Conservation (phyloP, 2,797 vertebrate genomes). For the Borostomias antarcticus region DNA sequence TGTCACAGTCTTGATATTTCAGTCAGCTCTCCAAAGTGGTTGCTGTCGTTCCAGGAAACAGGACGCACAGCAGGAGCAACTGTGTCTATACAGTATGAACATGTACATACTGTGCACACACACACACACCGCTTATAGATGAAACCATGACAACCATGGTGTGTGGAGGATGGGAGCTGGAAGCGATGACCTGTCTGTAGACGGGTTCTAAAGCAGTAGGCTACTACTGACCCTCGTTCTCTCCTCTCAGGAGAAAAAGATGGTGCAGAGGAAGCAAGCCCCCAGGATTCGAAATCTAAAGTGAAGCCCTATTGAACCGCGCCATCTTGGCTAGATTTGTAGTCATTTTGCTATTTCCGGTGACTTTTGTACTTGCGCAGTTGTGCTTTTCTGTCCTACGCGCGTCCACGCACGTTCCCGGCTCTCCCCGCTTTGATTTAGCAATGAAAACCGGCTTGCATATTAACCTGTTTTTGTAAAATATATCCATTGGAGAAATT, state of each 20-base stretch:
- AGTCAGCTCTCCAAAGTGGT: slow-evolving; percentile 16
- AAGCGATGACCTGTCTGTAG: not conserved
- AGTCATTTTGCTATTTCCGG: too few species aligned
- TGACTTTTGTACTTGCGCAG: too few species aligned
- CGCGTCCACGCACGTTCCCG: too few species aligned
- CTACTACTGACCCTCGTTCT: not conserved
- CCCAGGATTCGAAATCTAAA: too few species aligned
- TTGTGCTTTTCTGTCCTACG: too few species aligned
- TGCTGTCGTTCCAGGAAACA: not conserved
- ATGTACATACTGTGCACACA: slow-evolving; percentile 19
- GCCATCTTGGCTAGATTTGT: too few species aligned
- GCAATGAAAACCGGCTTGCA: too few species aligned
- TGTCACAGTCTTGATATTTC: slow-evolving; percentile 12
- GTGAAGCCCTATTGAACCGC: too few species aligned
- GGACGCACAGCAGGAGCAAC: not conserved
- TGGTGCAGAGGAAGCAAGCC: not conserved
- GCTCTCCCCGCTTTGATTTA: too few species aligned
- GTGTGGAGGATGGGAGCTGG: not conserved
- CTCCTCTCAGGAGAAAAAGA: not conserved
- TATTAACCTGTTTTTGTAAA: too few species aligned
- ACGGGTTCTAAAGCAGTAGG: not conserved
- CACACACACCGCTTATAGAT: not conserved
- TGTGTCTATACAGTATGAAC: slow-evolving; percentile 12
- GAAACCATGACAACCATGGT: slow-evolving; percentile 3
- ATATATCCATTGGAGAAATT: too few species aligned